Evolutionary conservation across 2,113 vertebrate genomes (phyloP).

Genomic region (Dipodomys stephensi): DNA sequence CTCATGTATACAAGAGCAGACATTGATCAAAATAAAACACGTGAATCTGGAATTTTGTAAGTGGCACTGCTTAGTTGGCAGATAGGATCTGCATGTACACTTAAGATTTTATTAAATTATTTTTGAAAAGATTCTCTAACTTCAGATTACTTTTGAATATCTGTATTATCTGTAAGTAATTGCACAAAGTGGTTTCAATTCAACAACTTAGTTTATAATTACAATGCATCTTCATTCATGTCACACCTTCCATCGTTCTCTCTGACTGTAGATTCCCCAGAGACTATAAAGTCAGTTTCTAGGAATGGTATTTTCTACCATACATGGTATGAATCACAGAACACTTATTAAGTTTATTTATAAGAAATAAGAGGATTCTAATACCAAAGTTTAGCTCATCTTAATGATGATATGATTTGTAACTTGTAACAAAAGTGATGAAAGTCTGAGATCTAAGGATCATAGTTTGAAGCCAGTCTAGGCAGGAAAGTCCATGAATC

Average conservation of each 20-base stretch:
- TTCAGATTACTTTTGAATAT: too few relatives aligned
- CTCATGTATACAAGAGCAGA: neutral
- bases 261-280: neutral
- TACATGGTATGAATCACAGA: neutral
- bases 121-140: neutral
- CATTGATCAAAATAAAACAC: neutral
- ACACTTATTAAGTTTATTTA: neutral
- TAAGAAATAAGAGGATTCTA: neutral
- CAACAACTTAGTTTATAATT: too few relatives aligned
- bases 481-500: too few relatives aligned
- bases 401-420: neutral
- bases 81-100: neutral
- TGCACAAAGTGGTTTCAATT: too few relatives aligned
- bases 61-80: neutral
- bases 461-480: too few relatives aligned
- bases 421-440: neutral
- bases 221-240: too few relatives aligned
- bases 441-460: too few relatives aligned
- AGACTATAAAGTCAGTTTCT: neutral
- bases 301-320: constrained; percentile 5
- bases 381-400: neutral
- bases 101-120: neutral
- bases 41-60: neutral
- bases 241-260: too few relatives aligned
- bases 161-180: too few relatives aligned